Conservation (phyloP, 1,140 invertebrate genomes). For the Anoplolepis gracilipes region DNA sequence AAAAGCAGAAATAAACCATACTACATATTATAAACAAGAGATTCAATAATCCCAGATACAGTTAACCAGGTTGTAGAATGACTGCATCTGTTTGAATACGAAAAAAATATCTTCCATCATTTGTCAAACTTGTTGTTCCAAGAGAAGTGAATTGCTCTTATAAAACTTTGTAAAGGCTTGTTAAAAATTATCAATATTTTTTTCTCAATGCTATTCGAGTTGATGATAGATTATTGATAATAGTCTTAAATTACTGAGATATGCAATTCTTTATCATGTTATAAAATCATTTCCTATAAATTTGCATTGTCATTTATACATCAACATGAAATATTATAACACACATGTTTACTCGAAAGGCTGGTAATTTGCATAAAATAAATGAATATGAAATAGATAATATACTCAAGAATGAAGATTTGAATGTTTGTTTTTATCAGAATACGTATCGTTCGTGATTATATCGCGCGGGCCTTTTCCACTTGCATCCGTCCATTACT, state of each 20-base stretch:
- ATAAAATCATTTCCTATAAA: neutral
- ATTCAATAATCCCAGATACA: conserved; percentile 57
- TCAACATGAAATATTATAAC: neutral
- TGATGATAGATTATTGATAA: neutral
- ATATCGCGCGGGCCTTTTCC: conserved; percentile 18
- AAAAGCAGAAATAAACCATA: conserved; percentile 33
- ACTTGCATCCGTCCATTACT: conserved; percentile 38
- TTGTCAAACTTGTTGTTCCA: neutral
- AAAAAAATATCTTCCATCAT: conserved; percentile 19
- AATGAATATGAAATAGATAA: conserved; percentile 6
- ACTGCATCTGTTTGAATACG: neutral
- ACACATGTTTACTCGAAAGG: neutral
- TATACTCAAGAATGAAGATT: neutral
- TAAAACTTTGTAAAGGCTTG: neutral
- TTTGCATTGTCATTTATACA: neutral
- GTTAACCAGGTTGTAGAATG: conserved; percentile 32
- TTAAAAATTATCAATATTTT: neutral
- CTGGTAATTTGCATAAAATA: conserved; percentile 25
- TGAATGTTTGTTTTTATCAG: conserved; percentile 21
- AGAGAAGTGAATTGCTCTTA: neutral
- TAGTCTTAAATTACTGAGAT: neutral
- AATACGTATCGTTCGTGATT: conserved; percentile 37
- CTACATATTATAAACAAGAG: conserved; percentile 34
- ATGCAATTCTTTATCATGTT: neutral
- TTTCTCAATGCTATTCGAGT: neutral